A percentile compares a stretch with the other conserved stretches of the same genome.
Evolutionary conservation across 2,113 vertebrate genomes (phyloP).

Genomic region (rabbit (Oryctolagus cuniculus)): mOryCun1.1 NC_091443.1:55834001-55834500

Average conservation of each 20-base stretch:
- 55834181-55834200: too few relatives aligned
- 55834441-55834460: conserved; percentile 33
- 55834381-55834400: conserved; percentile 31
- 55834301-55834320: conserved; percentile 17
- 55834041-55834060: neutral
- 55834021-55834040: neutral
- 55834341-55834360: conserved; percentile 57
- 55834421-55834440: conserved; percentile 44
- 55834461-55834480: conserved; percentile 50
- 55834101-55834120: neutral
- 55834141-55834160: too few relatives aligned
- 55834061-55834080: neutral
- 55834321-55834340: conserved; percentile 44
- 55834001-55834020: too few relatives aligned
- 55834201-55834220: neutral
- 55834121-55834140: conserved; percentile 28
- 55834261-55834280: conserved; percentile 22
- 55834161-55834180: too few relatives aligned
- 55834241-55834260: conserved; percentile 2
- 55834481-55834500: conserved; percentile 44
- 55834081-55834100: neutral
- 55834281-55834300: conserved; percentile 3
- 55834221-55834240: neutral
- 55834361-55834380: conserved; percentile 5
- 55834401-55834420: neutral